Percentiles rank a stretch among this genome's conserved stretches.
Conservation (phyloP, 2,113 vertebrate genomes). For the Austrofundulus limnaeus region DNA sequence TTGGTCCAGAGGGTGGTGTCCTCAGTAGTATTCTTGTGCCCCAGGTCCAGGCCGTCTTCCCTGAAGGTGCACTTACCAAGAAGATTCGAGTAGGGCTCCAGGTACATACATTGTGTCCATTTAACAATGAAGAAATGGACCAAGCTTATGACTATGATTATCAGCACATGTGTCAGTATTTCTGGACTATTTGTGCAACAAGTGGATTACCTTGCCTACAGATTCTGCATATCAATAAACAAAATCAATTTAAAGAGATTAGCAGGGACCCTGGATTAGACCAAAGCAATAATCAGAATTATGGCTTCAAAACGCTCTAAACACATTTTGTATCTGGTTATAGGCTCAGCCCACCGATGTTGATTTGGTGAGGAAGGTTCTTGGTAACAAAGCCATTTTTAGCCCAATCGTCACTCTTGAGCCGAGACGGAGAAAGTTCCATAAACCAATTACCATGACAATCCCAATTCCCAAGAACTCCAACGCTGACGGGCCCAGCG, state of each 20-base stretch:
- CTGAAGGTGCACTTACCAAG: conserved; percentile 95
- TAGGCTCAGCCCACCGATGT: conserved; percentile 92
- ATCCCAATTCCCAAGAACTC: conserved; percentile 93
- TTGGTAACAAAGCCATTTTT: conserved; percentile 97
- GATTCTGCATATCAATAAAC: too few species aligned
- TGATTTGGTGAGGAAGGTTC: conserved; percentile 90
- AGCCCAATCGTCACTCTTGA: conserved; percentile 96
- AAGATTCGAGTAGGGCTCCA: conserved; percentile 95
- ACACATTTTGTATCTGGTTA: conserved; percentile 26
- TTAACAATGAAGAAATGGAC: too few species aligned
- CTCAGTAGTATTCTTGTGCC: conserved; percentile 94
- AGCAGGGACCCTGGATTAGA: neutral
- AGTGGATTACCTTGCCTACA: too few species aligned
- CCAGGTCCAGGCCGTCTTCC: conserved; percentile 95
- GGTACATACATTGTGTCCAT: conserved; percentile 73
- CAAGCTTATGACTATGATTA: neutral
- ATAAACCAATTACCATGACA: conserved; percentile 98
- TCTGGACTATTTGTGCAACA: too few species aligned
- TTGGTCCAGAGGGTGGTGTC: conserved; percentile 95
- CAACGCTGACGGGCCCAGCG: conserved; percentile 79
- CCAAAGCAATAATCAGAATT: neutral
- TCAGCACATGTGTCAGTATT: too few species aligned
- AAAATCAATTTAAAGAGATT: too few species aligned
- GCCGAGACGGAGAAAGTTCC: conserved; percentile 95
- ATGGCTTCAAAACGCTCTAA: neutral